Conservation (phyloP, 2,113 vertebrate genomes). For the Halcyon senegalensis region DNA sequence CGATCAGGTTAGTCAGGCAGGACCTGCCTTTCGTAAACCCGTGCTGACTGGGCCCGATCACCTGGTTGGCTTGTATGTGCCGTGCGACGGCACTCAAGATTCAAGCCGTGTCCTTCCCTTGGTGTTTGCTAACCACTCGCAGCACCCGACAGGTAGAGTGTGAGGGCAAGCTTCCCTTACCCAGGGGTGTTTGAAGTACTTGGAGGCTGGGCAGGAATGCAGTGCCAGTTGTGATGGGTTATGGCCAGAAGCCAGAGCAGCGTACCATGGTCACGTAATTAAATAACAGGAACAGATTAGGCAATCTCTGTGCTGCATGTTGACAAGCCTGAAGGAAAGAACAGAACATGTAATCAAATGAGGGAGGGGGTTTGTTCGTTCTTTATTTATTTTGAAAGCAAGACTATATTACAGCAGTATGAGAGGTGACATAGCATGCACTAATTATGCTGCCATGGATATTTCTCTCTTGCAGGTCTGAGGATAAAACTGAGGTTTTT, state of each 20-base stretch:
- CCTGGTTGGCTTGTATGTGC: too few species aligned
- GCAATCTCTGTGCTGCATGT: constrained; percentile 30
- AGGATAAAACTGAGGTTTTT: neutral
- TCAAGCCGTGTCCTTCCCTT: fast-evolving
- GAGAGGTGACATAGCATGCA: neutral
- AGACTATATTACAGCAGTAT: neutral
- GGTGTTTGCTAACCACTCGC: neutral
- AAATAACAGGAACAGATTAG: constrained; percentile 51
- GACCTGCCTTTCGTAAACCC: too few species aligned
- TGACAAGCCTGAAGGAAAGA: constrained; percentile 41
- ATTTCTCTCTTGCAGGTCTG: neutral
- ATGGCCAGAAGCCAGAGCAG: constrained; percentile 25
- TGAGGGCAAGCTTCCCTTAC: neutral
- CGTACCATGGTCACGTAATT: neutral
- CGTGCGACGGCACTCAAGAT: too few species aligned
- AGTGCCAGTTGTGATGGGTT: neutral
- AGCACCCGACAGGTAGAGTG: fast-evolving
- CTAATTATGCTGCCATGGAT: neutral
- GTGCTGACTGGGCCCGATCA: too few species aligned
- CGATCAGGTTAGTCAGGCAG: too few species aligned
- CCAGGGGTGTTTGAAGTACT: neutral
- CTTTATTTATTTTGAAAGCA: neutral
- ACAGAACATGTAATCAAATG: constrained; percentile 47
- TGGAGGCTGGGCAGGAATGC: neutral
- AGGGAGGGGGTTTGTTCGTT: neutral